phyloP scores from a whole-genome alignment of 2,113 vertebrate genomes.

The Burhinus bistriatus region DNA sequence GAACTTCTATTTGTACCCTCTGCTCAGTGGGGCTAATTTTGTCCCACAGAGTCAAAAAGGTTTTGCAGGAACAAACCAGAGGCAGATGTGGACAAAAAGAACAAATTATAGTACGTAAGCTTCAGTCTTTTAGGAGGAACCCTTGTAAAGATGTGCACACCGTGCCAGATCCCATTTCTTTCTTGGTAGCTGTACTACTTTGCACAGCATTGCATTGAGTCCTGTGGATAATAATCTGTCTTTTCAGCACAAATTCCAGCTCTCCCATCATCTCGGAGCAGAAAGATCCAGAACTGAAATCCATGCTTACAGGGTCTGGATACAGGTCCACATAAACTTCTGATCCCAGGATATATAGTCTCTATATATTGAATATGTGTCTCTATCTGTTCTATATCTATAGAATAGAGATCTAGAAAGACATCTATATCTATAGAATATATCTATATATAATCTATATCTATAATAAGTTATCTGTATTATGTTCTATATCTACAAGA shows the following conservation, averaged over 20 bases:
- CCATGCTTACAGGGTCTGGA: not conserved
- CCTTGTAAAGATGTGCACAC: not conserved
- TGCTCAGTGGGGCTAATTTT: not conserved
- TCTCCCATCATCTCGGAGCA: not conserved
- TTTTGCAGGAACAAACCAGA: not conserved
- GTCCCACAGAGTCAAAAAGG: not conserved
- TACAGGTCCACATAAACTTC: not conserved
- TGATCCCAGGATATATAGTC: not conserved
- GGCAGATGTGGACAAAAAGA: not conserved
- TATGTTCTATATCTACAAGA: not conserved
- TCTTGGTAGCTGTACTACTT: not conserved
- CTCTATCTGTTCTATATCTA: not conserved
- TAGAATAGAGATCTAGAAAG: not conserved
- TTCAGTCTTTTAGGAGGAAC: not conserved
- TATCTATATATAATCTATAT: not conserved
- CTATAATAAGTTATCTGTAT: not conserved
- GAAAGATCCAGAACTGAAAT: not conserved
- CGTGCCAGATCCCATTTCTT: not conserved
- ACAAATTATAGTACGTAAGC: not conserved
- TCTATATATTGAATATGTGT: not conserved
- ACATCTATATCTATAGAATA: not conserved
- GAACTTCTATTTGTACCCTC: not conserved
- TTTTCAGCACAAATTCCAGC: not conserved
- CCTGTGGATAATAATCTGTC: not conserved
- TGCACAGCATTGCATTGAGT: not conserved